Percentiles rank a stretch among this genome's conserved stretches.
Evolutionary conservation across 1,140 invertebrate genomes (phyloP).

Genomic region (Caenorhabditis remanei): DNA sequence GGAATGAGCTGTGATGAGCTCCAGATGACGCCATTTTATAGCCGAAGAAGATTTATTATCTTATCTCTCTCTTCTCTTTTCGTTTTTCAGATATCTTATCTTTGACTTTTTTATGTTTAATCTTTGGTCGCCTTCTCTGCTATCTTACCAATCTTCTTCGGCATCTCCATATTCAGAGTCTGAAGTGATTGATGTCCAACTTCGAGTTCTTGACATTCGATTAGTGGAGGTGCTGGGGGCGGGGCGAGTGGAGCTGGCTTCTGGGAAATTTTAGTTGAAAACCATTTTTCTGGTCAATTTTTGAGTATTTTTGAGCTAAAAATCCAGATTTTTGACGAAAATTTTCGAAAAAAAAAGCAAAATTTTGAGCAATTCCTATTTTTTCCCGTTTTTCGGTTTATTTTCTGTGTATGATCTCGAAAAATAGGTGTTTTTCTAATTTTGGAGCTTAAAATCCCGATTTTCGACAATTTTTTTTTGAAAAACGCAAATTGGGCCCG

Average conservation of each 20-base stretch:
- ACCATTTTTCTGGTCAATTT: background rate
- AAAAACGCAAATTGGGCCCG: no score
- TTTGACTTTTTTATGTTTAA: background rate
- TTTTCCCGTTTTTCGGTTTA: no score
- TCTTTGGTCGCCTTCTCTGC: background rate
- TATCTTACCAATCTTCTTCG: slow-evolving; percentile 49
- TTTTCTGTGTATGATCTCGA: no score
- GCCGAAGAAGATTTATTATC: background rate
- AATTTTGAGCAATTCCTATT: no score
- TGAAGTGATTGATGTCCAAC: slow-evolving; percentile 44
- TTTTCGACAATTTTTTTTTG: no score
- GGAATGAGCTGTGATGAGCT: background rate
- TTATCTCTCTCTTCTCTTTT: background rate
- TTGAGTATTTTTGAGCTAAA: no score
- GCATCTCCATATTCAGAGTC: slow-evolving; percentile 52
- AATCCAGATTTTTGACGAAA: no score
- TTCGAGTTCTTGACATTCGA: slow-evolving; percentile 20
- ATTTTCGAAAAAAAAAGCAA: no score
- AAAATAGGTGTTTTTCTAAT: no score
- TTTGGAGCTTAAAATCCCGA: no score
- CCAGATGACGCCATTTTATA: slow-evolving; percentile 27
- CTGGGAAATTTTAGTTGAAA: background rate
- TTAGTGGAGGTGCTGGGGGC: background rate
- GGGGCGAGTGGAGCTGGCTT: background rate
- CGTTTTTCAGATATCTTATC: slow-evolving; percentile 16